Conservation (phyloP, 2,797 vertebrate species). For the Paramormyrops hopkinsi region DNA sequence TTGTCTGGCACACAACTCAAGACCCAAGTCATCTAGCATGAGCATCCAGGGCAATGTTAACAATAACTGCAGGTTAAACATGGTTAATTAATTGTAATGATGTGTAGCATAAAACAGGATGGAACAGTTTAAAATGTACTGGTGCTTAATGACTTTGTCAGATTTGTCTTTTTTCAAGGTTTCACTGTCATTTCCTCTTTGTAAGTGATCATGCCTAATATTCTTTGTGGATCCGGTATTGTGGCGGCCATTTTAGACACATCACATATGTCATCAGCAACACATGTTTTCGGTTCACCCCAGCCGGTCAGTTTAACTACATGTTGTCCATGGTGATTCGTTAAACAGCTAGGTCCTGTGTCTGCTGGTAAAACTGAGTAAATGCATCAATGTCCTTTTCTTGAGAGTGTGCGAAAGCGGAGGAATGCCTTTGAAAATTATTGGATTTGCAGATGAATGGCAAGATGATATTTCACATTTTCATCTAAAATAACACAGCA, state of each 20-base stretch:
- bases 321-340: not conserved
- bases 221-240: not conserved
- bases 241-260: not conserved
- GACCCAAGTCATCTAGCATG: not conserved
- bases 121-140: not conserved
- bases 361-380: not conserved
- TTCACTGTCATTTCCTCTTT: not conserved
- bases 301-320: not conserved
- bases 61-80: not conserved
- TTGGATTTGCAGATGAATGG: not conserved
- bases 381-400: not conserved
- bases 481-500: not conserved
- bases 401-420: not conserved
- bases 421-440: conserved; percentile 8
- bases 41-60: not conserved
- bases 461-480: conserved; percentile 2
- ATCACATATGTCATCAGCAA: not conserved
- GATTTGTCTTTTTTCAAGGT: not conserved
- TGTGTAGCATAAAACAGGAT: not conserved
- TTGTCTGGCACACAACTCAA: not conserved
- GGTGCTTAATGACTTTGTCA: not conserved
- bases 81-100: not conserved
- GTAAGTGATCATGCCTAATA: not conserved
- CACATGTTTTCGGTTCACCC: not conserved
- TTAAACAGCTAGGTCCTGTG: not conserved